These are phyloP conservation scores for Temnothorax curvispinosus DNA, from an alignment of 1,140 invertebrate genomes.

Conservation along the genomic window DNA sequence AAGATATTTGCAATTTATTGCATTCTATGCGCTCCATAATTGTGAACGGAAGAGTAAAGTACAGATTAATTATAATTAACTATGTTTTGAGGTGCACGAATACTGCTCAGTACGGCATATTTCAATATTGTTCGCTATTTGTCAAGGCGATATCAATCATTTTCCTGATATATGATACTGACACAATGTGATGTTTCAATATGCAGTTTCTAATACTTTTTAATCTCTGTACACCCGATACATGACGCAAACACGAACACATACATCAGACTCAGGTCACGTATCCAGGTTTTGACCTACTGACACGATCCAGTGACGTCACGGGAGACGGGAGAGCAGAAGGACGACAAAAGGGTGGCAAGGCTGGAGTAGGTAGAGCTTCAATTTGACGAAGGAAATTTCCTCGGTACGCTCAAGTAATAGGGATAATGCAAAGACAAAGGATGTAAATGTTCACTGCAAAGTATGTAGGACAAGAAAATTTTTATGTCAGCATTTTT, in stretches of 20 bases:
- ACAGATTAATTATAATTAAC: background rate
- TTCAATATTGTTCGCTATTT: background rate
- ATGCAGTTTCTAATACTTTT: constrained; percentile 2
- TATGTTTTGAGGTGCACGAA: background rate
- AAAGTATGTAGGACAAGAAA: background rate
- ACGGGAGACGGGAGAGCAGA: constrained; percentile 76
- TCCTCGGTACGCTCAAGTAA: background rate
- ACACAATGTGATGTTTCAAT: background rate
- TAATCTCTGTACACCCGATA: constrained; percentile 62
- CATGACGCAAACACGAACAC: constrained; percentile 40
- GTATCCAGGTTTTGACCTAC: constrained; percentile 80
- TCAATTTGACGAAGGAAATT: constrained; percentile 36
- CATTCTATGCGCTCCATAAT: background rate
- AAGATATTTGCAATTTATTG: background rate
- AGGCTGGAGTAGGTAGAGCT: constrained; percentile 24
- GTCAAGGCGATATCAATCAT: background rate
- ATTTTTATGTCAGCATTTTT: background rate
- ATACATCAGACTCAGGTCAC: constrained; percentile 59
- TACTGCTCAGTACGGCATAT: background rate
- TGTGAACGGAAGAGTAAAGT: background rate
- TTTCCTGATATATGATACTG: background rate
- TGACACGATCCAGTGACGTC: constrained; percentile 81
- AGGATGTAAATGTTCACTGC: background rate
- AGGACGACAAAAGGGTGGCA: constrained; percentile 59
- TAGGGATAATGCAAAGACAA: constrained; percentile 23